These are phyloP conservation scores for Eilema caniola DNA, from an alignment of 2,888 invertebrate species.

Conservation along the genomic window DNA sequence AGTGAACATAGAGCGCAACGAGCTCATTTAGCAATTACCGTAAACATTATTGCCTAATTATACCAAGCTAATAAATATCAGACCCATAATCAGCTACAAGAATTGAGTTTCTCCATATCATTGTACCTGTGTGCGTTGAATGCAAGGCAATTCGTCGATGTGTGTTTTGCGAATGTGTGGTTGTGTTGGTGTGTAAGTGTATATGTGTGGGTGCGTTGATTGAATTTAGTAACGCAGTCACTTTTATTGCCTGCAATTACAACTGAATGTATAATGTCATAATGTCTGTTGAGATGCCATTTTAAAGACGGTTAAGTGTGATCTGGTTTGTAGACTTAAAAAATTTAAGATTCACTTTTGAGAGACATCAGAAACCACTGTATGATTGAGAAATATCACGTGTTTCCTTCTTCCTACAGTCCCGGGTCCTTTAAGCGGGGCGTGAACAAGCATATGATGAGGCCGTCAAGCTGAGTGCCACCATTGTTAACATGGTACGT, in stretches of 20 bases:
- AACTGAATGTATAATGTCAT: conserved; percentile 60
- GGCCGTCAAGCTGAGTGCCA: no score
- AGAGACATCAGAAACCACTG: neutral
- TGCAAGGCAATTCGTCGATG: conserved; percentile 13
- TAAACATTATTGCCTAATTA: conserved; percentile 30
- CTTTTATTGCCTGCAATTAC: conserved; percentile 64
- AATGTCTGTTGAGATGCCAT: conserved; percentile 47
- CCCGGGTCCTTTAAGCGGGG: no score
- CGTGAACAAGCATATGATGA: no score
- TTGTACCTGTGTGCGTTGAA: conserved; percentile 24
- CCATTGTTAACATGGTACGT: no score
- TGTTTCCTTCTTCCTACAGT: no score
- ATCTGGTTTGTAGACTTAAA: conserved; percentile 17
- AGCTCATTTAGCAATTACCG: conserved; percentile 25
- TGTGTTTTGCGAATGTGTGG: conserved; percentile 25
- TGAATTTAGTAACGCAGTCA: conserved; percentile 59
- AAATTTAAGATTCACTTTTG: no score
- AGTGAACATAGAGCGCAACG: conserved; percentile 8
- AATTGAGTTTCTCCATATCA: conserved; percentile 39
- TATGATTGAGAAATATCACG: no score
- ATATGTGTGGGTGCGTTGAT: conserved; percentile 44
- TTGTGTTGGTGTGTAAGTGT: conserved; percentile 11
- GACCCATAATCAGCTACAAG: conserved; percentile 24
- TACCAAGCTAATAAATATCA: conserved; percentile 22
- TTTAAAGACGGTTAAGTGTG: conserved; percentile 48